These are phyloP conservation scores for Antennarius maculatus DNA, from an alignment of 2,797 vertebrate species.

Conservation along the genomic window DNA sequence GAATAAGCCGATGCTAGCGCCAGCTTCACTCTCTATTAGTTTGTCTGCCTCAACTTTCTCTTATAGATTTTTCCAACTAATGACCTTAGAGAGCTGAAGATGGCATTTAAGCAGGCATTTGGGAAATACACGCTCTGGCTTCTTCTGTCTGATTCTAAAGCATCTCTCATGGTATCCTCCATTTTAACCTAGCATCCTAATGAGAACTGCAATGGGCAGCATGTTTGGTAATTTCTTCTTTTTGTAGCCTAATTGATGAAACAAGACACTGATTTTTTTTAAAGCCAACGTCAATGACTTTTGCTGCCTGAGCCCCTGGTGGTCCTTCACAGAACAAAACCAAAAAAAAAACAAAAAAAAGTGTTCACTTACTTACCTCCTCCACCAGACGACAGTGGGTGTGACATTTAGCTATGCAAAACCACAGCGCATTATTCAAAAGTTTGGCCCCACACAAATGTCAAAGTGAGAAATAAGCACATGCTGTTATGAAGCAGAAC, in stretches of 20 bases:
- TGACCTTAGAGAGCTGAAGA: constrained; percentile 68
- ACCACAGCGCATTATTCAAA: constrained; percentile 74
- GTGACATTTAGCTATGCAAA: constrained; percentile 84
- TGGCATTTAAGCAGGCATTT: constrained; percentile 73
- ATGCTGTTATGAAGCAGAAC: constrained; percentile 57
- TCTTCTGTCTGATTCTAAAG: constrained; percentile 49
- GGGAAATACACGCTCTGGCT: constrained; percentile 40
- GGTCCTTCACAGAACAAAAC: constrained; percentile 39
- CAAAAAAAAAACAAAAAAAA: constrained; percentile 23
- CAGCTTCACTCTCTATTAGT: constrained; percentile 59
- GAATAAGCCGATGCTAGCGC: constrained; percentile 57
- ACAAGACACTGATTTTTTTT: constrained; percentile 13
- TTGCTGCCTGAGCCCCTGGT: constrained; percentile 47
- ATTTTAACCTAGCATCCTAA: constrained; percentile 44
- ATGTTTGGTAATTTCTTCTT: constrained; percentile 40
- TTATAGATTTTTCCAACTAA: constrained; percentile 72
- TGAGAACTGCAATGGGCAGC: constrained; percentile 33
- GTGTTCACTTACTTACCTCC: constrained; percentile 34
- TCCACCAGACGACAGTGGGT: constrained; percentile 63
- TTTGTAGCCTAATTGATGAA: constrained; percentile 48
- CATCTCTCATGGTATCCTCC: constrained; percentile 33
- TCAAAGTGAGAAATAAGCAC: constrained; percentile 68
- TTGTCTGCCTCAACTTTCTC: constrained; percentile 69
- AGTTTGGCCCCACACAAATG: constrained; percentile 78
- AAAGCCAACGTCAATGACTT: constrained; percentile 49